These are phyloP conservation scores for Phainopepla nitens DNA, from an alignment of 2,113 vertebrate genomes.

Conservation along the genomic window DNA sequence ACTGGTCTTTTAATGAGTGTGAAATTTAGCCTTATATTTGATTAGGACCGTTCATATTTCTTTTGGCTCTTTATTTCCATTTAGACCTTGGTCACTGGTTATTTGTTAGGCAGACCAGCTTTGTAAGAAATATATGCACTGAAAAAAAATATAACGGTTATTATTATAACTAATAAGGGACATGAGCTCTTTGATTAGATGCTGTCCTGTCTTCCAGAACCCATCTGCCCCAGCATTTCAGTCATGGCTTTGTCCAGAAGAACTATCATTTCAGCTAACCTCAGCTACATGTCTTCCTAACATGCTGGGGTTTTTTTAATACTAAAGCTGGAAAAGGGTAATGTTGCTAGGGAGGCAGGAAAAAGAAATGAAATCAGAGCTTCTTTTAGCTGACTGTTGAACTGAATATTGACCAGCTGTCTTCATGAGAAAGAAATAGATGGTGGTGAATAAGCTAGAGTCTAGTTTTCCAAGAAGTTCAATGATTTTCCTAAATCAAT, in stretches of 20 bases:
- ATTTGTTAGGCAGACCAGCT: neutral
- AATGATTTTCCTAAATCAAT: constrained; percentile 82
- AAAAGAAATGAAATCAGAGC: constrained; percentile 64
- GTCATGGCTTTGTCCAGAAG: neutral
- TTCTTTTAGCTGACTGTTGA: constrained; percentile 73
- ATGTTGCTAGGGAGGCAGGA: constrained; percentile 51
- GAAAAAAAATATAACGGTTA: neutral
- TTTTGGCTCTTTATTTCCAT: neutral
- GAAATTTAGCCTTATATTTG: neutral
- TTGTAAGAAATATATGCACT: neutral
- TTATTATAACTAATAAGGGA: neutral
- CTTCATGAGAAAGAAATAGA: constrained; percentile 77
- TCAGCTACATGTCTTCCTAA: constrained; percentile 18
- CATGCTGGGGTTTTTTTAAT: neutral
- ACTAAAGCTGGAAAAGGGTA: constrained; percentile 38
- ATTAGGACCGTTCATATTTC: neutral
- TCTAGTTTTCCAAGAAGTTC: constrained; percentile 81
- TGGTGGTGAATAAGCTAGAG: constrained; percentile 75
- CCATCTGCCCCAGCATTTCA: neutral
- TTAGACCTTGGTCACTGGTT: neutral
- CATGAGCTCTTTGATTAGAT: neutral
- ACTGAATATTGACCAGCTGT: constrained; percentile 81
- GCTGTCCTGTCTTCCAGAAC: neutral
- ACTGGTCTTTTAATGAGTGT: neutral
- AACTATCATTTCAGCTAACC: neutral